Base-by-base conservation (phyloP, 2,888 invertebrate genomes). In the Clistopyga incitator region DNA sequence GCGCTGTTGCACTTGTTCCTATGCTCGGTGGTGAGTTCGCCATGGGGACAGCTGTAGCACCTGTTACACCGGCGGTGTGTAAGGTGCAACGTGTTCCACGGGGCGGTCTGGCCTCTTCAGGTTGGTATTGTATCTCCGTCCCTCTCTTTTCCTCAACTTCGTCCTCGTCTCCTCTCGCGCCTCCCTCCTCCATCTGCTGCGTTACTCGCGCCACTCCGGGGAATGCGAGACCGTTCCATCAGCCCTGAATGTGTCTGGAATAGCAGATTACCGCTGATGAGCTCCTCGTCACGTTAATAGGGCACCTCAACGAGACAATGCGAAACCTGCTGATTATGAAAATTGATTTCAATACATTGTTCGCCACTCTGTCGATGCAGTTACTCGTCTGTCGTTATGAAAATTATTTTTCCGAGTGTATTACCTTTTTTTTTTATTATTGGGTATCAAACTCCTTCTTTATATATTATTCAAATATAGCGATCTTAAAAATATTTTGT, bases 21-120 rank as follows among this genome's bases (percentile, higher is more conserved):
- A 82, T 79, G 82, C 84, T 83, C 85, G 84, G 84, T 86, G 86
- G 88, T 88, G 88, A 86, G 88, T 89, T 87, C 89, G 90, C 90
- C 89, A 90, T 90, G 88, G 88, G 86, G 89, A 91, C 92, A 92
- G 90, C 91, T 91, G 91, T 87, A 88, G 89, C 92, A 92, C 92
- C 92, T 92, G 92, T 91, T 91, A 87, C 84, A 61, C 82, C 70
- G 47, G 50, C 65, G 87, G 78, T 86, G 72, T 68, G 90, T 91
- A 91, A 91, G 91, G 91, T 91, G 90, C 90, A 91, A 89, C 89
- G 89, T 88, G 89, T 86, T 86, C 77, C 84, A 81, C 83, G 42
- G 50, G 61, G 75, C 64, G 74, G 71, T 52, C 65, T 54, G 52
- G 75, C 83, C 84, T 83, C 45, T 45, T 70, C 50, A 72, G 50